Conservation (phyloP, 2,113 vertebrate species). For the Ceyx margarethae region DNA sequence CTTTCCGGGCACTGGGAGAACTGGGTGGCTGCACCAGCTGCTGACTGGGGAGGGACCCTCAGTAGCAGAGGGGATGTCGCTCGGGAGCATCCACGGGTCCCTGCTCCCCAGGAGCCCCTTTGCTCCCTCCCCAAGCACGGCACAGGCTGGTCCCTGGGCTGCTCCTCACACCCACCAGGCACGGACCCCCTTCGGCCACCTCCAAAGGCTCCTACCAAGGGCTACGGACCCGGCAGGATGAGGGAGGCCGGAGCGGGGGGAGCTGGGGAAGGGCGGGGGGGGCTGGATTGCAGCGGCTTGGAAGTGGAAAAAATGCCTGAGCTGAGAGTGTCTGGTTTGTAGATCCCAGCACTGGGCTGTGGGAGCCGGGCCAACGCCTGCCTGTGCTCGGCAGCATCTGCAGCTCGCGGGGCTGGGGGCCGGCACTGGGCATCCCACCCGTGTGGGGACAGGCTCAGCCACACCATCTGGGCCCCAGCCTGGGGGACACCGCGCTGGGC, state of each 20-base stretch:
- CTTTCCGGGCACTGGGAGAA: not conserved
- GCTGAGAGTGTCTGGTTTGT: not conserved
- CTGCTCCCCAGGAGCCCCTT: not conserved
- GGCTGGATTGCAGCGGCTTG: not conserved
- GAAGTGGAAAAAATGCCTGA: not conserved
- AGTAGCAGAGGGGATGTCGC: not conserved
- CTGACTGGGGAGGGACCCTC: not conserved
- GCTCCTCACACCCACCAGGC: not conserved
- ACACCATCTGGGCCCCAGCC: accelerated
- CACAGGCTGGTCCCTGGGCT: not conserved
- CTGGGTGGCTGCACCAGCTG: not conserved
- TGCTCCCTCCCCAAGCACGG: not conserved
- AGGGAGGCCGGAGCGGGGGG: not conserved
- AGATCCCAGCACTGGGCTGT: not conserved
- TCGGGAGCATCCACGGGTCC: not conserved
- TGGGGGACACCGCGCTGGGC: accelerated
- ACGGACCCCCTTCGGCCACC: not conserved
- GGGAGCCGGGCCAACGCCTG: not conserved
- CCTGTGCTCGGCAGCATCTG: not conserved
- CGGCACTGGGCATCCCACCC: accelerated
- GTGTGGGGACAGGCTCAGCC: not conserved
- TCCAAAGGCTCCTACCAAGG: not conserved
- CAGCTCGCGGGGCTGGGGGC: not conserved
- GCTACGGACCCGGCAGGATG: accelerated
- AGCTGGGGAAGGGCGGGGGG: not conserved